phyloP scores from a whole-genome alignment of 2,888 invertebrate genomes.

The Dendrolimus pini region DNA sequence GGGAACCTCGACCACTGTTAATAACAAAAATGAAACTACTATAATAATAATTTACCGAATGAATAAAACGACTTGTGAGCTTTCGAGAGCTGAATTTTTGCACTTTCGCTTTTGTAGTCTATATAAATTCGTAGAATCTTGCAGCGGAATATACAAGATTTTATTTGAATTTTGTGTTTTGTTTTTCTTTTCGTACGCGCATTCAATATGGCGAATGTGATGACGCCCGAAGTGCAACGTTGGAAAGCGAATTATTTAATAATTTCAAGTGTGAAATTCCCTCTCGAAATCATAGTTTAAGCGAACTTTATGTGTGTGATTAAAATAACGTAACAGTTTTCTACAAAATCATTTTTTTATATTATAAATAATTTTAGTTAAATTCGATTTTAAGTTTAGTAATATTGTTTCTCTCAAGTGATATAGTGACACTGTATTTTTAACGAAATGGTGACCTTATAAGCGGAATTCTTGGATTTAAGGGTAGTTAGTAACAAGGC shows the following conservation, averaged over 20 bases:
- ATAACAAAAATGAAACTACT: constrained; percentile 27
- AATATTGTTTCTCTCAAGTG: constrained; percentile 61
- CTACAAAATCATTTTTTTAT: constrained; percentile 57
- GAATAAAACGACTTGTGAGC: constrained; percentile 42
- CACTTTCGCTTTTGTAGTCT: constrained; percentile 14
- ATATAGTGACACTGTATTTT: constrained; percentile 64
- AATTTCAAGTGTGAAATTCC: constrained; percentile 32
- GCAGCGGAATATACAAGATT: constrained; percentile 36
- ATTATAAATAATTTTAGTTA: constrained; percentile 29
- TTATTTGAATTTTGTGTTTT: constrained; percentile 36
- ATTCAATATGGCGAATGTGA: not conserved
- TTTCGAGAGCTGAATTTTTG: constrained; percentile 51
- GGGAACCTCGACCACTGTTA: constrained; percentile 36
- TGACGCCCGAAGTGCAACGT: not conserved
- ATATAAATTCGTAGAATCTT: constrained; percentile 44
- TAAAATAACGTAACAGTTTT: constrained; percentile 62
- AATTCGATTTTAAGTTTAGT: constrained; percentile 47
- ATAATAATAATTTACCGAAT: constrained; percentile 52
- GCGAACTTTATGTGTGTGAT: constrained; percentile 62
- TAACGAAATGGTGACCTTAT: constrained; percentile 70
- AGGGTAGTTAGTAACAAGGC: constrained; percentile 71
- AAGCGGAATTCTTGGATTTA: constrained; percentile 69
- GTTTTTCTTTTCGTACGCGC: constrained; percentile 9
- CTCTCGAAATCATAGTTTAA: constrained; percentile 59
- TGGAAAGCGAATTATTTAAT: constrained; percentile 1